Base-by-base conservation (phyloP, 2,888 invertebrate genomes). In the Nomada goodeniana region DNA sequence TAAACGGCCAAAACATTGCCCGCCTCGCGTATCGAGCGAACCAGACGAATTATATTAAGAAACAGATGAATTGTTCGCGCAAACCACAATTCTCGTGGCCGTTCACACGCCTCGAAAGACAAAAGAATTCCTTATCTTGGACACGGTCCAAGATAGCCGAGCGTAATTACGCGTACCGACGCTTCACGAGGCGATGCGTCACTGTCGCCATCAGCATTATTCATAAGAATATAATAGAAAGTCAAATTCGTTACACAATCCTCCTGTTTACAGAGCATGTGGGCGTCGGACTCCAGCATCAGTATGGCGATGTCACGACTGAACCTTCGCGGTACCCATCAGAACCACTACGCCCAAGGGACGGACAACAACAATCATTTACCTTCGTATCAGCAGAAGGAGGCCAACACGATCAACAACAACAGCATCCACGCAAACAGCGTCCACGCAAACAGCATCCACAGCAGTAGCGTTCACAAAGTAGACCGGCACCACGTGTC, bases 261-360 rank as follows among this genome's bases (percentile, higher is more conserved):
- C 55, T 69, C 23, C 47, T 82, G 63, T 71, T 86, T 94, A 44
- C 94, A 95, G 95, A 95, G 95, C 84, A 95, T 95, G 92, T 95
- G 95, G 95, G 94, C 95, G 55, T 95, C 95, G 60, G 95, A 95
- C 77, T 88, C 94, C 91, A 92, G 93, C 87, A 90, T 94, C 93
- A 89, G 94, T 88, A 82, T 93, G 82, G 92, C 92, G 68, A 93
- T 93, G 92, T 92, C 93, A 76, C 90, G 92, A 83, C 89, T 94
- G 80, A 91, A 92, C 90, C 94, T 88, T 86, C 94, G 86, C 90
- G 93, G 85, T 90, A 93, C 82, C 88, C 94, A 91, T 88, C 94
- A 65, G 72, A 94, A 83, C 84, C 93, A 86, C 77, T 90, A 77
- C 90, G 89, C 84, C 88, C 92, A 89, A 86, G 92, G 87, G 85